Evolutionary conservation across 2,797 vertebrate genomes (phyloP).

Genomic region (Echiichthys vipera): DNA sequence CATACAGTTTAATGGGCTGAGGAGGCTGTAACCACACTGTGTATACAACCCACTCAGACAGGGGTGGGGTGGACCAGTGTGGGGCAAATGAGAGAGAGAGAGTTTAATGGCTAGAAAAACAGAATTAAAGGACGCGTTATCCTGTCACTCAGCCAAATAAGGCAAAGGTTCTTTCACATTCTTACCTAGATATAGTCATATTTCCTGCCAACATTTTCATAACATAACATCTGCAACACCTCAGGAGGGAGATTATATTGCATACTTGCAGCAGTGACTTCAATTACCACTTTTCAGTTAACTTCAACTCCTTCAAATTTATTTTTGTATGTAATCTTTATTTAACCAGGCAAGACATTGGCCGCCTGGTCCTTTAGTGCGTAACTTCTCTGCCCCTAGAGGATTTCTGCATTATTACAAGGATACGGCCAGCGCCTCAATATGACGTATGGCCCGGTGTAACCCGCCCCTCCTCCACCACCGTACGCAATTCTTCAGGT

Average conservation of each 20-base stretch:
- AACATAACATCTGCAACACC: constrained; percentile 3
- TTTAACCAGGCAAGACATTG: too few species aligned
- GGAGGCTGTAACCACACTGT: constrained; percentile 62
- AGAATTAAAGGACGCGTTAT: constrained; percentile 34
- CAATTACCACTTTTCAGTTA: too few species aligned
- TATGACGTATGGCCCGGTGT: too few species aligned
- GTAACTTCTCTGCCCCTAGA: too few species aligned
- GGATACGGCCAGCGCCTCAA: too few species aligned
- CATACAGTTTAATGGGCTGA: constrained; percentile 64
- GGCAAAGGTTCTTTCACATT: constrained; percentile 28
- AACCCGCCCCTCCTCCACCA: too few species aligned
- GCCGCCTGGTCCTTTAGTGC: too few species aligned
- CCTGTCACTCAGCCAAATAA: constrained; percentile 50
- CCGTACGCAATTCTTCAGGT: too few species aligned
- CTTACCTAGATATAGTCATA: constrained; percentile 7
- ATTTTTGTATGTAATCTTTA: too few species aligned
- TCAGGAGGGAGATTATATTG: background rate
- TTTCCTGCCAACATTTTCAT: constrained; percentile 28
- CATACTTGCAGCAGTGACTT: background rate
- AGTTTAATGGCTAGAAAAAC: constrained; percentile 41
- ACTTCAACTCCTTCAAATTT: too few species aligned
- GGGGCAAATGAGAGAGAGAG: constrained; percentile 38
- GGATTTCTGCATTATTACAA: too few species aligned
- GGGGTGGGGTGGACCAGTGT: constrained; percentile 1
- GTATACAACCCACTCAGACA: constrained; percentile 63